Base-by-base conservation (phyloP, 2,797 vertebrate genomes). In the Chelon labrosus region DNA sequence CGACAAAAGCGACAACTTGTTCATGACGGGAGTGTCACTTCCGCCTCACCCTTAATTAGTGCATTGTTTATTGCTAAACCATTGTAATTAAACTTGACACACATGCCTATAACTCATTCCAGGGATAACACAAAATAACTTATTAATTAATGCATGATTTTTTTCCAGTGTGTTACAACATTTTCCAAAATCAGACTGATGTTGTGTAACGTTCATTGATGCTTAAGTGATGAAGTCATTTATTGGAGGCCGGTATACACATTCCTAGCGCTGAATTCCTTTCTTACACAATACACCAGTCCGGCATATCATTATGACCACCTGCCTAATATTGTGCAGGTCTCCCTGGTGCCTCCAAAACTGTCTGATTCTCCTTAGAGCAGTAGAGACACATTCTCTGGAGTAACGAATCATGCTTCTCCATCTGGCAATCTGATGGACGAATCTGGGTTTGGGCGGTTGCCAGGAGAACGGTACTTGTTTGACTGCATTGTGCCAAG, bases 11-110 rank as follows among this genome's bases (percentile, higher is more conserved):
- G 50, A 76, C 64, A 62, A 79, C 68, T 83, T 80, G 83, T 83
- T 84, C 77, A 77, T 82, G 70, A 79, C 54, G 68, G 75, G 80
- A n/a, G 49, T 47, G 74, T 49, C 3, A 41, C 62, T 35, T 35
- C 69, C 12, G 1, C 44, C 75, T 75, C 74, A 70, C 73, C 68
- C 76, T 80, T 65, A 61, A 90, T 90, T 86, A 85, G 69, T 81
- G 54, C 66, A 51, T 35, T 35, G 63, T 74, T 89, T 73, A 82
- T 75, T 76, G 77, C 84, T 84, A 61, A 83, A 82, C 76, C 47
- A 10, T 16, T 31, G 22, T 83, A 78, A 91, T 86, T 70, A 71
- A 38, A 58, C 49, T 19, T 62, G 84, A 87, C 84, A 85, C 37
- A 39, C 50, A 46, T 77, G 59, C 55, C 62, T 68, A 49, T 44